A percentile compares a stretch with the other conserved stretches of the same genome.
Evolutionary conservation across 2,797 vertebrate genomes (phyloP).

Genomic region (Oryzias dopingdopingensis): DNA sequence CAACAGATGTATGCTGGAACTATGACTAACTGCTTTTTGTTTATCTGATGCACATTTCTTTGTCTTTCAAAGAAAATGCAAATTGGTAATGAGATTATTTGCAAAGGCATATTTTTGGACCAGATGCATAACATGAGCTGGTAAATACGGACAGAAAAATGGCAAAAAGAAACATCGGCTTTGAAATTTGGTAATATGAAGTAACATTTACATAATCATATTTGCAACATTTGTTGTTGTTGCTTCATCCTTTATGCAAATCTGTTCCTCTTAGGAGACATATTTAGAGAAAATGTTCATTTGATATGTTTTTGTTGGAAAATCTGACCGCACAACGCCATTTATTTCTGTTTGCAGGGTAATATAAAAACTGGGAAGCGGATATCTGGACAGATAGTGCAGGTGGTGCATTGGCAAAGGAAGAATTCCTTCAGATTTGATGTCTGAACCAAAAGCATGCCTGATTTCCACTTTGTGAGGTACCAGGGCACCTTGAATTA

Average conservation of each 20-base stretch:
- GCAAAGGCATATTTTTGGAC: slow-evolving; percentile 8
- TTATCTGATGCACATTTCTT: slow-evolving; percentile 31
- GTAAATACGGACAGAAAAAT: slow-evolving; percentile 11
- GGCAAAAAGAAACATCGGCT: neutral
- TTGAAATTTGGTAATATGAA: slow-evolving; percentile 4
- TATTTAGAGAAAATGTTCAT: neutral
- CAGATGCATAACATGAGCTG: slow-evolving; percentile 30
- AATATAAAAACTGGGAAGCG: neutral
- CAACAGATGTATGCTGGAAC: slow-evolving; percentile 46
- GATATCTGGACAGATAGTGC: neutral
- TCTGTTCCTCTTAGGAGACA: neutral
- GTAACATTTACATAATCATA: neutral
- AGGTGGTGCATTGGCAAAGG: neutral
- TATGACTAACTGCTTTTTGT: slow-evolving; percentile 47
- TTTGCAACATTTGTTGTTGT: neutral
- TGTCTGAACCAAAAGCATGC: neutral
- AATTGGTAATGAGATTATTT: slow-evolving; percentile 29
- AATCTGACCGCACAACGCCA: neutral
- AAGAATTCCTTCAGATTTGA: neutral
- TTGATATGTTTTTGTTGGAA: neutral
- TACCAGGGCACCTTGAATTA: too few relatives aligned
- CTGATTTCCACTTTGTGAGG: too few relatives aligned
- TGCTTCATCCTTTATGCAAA: neutral
- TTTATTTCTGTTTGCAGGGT: neutral
- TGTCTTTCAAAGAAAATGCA: slow-evolving; percentile 18